Evolutionary conservation across 2,113 vertebrate species (phyloP), one percentile per base, ranked within the genome.

Genomic region (Bettongia penicillata): DNA sequence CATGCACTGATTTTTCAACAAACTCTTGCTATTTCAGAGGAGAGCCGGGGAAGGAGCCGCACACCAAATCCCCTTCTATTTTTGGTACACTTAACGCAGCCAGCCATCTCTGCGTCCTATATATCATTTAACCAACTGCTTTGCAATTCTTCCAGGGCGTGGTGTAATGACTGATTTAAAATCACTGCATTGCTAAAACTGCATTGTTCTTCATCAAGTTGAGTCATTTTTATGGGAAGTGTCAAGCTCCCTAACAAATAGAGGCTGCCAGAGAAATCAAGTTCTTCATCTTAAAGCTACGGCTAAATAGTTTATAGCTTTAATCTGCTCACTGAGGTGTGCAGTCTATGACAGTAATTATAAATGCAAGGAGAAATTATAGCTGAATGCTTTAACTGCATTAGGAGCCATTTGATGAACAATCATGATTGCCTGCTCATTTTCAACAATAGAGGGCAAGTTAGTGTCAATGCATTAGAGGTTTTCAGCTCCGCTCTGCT

Each of bases 271-370:
- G 99, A 99, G 99, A 99, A 99, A 99, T 99, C 99, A 99, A 99
- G 99, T 99, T 99, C 99, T 99, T 99, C 99, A 98, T 99, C 99
- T 98, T 98, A 99, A 99, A 99, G 99, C 99, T 98, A 98, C 98
- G 98, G 99, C 99, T 99, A 99, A 99, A 99, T 99, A 99, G 99
- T 99, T 99, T 99, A 99, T 99, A 99, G 99, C 99, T 99, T 99
- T 99, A 99, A 99, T 99, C 99, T 99, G 99, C 99, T 99, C 99
- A 99, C 99, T 99, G 99, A 99, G 99, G 99, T 99, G 99, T 99
- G 99, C 99, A 99, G 99, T 99, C 99, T 99, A 99, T 99, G 99
- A 99, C 99, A 99, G 99, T 99, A 99, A 99, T 99, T 99, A 99
- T 99, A 99, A 99, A 99, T 99, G 99, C 99, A 99, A 99, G 99